A percentile compares a stretch with the other conserved stretches of the same genome.
These are phyloP conservation scores for Bergia puertoricense DNA, from an alignment of 92 coral and sea anemone genomes.

Conservation along the genomic window DNA sequence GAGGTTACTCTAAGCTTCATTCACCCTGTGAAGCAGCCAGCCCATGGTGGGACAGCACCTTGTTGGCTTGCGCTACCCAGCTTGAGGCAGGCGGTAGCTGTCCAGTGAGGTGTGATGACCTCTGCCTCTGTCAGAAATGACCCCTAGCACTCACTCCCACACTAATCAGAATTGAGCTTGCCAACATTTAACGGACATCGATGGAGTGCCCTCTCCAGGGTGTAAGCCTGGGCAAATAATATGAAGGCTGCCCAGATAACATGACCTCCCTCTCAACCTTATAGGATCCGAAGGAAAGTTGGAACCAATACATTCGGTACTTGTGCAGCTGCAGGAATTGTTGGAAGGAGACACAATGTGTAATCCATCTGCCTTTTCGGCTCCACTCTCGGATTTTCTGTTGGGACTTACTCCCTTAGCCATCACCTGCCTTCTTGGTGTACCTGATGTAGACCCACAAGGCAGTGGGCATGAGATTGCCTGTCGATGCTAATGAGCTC, in stretches of 20 bases:
- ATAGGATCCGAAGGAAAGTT: background rate
- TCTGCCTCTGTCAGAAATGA: slow-evolving; percentile 2
- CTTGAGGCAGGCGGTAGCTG: too few relatives aligned
- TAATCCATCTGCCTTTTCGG: background rate
- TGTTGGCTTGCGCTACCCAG: slow-evolving; percentile 59
- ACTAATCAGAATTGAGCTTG: slow-evolving; percentile 13
- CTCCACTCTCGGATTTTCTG: slow-evolving; percentile 9
- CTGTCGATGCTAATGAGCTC: background rate
- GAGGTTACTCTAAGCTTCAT: background rate
- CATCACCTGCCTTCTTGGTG: background rate
- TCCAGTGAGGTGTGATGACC: slow-evolving; percentile 24
- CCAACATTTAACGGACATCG: background rate
- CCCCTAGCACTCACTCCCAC: slow-evolving; percentile 7
- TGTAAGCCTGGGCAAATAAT: slow-evolving; percentile 11
- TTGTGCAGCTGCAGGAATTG: slow-evolving; percentile 13
- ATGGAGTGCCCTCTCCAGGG: slow-evolving; percentile 16
- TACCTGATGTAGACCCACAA: background rate
- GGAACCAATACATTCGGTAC: background rate
- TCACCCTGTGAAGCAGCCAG: slow-evolving; percentile 52
- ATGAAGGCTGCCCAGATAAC: background rate
- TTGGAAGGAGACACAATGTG: background rate
- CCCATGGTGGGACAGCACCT: slow-evolving; percentile 53
- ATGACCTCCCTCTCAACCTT: slow-evolving; percentile 14
- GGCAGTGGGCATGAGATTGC: background rate
- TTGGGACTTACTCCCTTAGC: slow-evolving; percentile 2